Conservation (phyloP, 2,113 vertebrate species). For the Addax nasomaculatus region DNA sequence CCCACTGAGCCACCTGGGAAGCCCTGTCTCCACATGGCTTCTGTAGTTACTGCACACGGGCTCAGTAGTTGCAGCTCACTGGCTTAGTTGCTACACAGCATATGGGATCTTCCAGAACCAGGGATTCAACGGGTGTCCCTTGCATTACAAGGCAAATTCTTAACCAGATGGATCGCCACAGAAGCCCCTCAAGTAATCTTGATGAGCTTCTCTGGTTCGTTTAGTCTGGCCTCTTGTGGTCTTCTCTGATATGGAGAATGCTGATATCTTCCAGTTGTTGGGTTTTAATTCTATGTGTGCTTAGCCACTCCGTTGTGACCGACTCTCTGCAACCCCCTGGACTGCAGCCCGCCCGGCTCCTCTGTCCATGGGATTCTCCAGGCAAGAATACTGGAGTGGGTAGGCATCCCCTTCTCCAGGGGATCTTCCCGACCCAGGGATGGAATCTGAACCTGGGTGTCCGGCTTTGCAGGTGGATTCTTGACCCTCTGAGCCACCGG, state of each 20-base stretch:
- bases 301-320: neutral
- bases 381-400: neutral
- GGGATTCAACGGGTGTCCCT: neutral
- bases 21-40: neutral
- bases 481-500: neutral
- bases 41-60: neutral
- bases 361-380: neutral
- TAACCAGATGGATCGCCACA: neutral
- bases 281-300: neutral
- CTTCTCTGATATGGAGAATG: neutral
- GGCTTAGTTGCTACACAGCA: rapidly evolving
- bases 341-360: neutral
- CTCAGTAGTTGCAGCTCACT: neutral
- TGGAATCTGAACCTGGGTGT: neutral
- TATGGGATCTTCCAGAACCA: neutral
- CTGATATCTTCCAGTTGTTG: neutral
- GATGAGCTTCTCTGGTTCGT: neutral
- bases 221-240: neutral
- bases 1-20: neutral
- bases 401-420: neutral
- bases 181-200: neutral
- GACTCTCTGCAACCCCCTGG: neutral
- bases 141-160: neutral
- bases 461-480: neutral
- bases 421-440: neutral